phyloP scores from a whole-genome alignment of 2,797 vertebrate species.

The Phrynocephalus forsythii region DNA sequence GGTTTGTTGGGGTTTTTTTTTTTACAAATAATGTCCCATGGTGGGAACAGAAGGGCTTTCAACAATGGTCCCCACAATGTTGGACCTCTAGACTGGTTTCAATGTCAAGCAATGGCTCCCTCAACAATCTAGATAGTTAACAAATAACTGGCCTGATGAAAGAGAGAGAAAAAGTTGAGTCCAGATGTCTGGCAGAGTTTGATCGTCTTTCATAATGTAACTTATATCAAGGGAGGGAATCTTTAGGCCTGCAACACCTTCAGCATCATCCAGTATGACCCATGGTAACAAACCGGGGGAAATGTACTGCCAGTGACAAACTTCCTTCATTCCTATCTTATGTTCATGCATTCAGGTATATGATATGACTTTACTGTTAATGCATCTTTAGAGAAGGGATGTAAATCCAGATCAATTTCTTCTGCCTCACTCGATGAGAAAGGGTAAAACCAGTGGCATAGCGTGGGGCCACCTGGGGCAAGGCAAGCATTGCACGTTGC shows the following conservation, averaged over 20 bases:
- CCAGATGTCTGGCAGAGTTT: too few species aligned
- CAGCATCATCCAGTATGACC: background rate
- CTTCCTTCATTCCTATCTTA: background rate
- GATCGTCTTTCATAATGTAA: background rate
- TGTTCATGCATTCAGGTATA: background rate
- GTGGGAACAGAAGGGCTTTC: too few species aligned
- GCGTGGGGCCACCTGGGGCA: too few species aligned
- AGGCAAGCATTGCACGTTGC: too few species aligned
- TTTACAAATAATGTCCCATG: too few species aligned
- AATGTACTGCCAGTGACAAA: background rate
- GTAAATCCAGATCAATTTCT: too few species aligned
- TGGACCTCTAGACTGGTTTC: background rate
- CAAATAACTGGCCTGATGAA: background rate
- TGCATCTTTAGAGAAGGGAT: background rate
- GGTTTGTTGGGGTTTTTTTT: too few species aligned
- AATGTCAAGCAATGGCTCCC: background rate
- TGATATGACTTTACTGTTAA: background rate
- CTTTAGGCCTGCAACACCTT: background rate
- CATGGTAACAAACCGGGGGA: background rate
- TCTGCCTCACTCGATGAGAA: too few species aligned
- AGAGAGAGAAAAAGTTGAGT: too few species aligned
- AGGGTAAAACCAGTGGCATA: too few species aligned
- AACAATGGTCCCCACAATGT: too few species aligned
- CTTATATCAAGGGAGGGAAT: too few species aligned
- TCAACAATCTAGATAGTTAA: background rate